Conservation (phyloP, 2,113 vertebrate genomes). For the Psittacara wagleri region DNA sequence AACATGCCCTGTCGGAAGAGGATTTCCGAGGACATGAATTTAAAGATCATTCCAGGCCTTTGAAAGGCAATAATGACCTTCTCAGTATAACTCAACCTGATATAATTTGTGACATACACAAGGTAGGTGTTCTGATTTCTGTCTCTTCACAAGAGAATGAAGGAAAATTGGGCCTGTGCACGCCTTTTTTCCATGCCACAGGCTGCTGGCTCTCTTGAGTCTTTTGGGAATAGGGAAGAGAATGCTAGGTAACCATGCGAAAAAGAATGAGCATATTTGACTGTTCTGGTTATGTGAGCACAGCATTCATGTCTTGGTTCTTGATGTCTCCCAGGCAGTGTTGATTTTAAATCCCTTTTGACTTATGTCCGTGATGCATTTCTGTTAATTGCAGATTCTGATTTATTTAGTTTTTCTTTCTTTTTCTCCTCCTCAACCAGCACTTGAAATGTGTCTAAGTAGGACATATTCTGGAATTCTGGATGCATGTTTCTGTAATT, state of each 20-base stretch:
- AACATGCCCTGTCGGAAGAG: conserved; percentile 79
- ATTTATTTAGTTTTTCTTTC: not conserved
- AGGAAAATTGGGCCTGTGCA: not conserved
- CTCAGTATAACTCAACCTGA: conserved; percentile 90
- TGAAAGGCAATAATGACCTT: conserved; percentile 96
- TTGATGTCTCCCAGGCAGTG: not conserved
- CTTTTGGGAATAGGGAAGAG: not conserved
- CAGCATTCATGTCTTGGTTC: not conserved
- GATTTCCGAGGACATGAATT: conserved; percentile 89
- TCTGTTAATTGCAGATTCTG: not conserved
- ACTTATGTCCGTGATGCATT: not conserved
- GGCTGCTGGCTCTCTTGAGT: not conserved
- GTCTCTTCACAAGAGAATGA: not conserved
- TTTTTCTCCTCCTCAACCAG: not conserved
- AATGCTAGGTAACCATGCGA: not conserved
- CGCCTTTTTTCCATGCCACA: not conserved
- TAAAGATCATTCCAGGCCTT: conserved; percentile 79
- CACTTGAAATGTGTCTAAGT: not conserved
- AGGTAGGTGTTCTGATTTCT: conserved; percentile 75
- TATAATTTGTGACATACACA: conserved; percentile 89
- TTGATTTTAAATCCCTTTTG: not conserved
- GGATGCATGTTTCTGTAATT: not conserved
- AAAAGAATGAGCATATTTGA: conserved; percentile 28
- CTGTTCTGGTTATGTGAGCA: conserved; percentile 23
- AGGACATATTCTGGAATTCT: conserved; percentile 12